Conservation (phyloP, 2,113 vertebrate species). For the Colaptes auratus region DNA sequence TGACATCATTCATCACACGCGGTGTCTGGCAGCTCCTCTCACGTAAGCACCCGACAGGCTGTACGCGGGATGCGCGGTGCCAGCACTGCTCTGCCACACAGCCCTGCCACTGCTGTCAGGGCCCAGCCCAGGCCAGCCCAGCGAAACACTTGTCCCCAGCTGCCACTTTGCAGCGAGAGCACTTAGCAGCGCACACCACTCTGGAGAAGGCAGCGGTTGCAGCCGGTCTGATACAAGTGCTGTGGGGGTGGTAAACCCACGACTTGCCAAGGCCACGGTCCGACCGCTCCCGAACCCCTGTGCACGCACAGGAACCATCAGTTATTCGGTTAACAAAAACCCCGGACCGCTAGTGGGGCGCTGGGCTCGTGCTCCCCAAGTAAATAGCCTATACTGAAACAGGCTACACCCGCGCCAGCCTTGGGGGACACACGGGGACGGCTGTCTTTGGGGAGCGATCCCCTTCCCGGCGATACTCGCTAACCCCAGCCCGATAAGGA, state of each 20-base stretch:
- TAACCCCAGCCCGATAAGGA: background rate
- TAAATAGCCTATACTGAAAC: fast-evolving
- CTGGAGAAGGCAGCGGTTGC: background rate
- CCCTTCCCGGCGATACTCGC: fast-evolving
- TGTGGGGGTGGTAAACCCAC: fast-evolving
- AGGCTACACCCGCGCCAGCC: fast-evolving
- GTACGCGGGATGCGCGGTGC: fast-evolving
- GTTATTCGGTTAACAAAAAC: fast-evolving
- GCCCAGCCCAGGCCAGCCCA: background rate
- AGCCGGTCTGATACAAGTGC: fast-evolving
- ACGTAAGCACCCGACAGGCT: fast-evolving
- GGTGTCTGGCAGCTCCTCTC: background rate
- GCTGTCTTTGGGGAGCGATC: fast-evolving
- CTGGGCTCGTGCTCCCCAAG: fast-evolving
- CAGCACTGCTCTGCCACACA: background rate
- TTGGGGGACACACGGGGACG: fast-evolving
- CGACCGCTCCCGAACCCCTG: fast-evolving
- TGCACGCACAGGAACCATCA: fast-evolving
- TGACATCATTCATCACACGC: fast-evolving
- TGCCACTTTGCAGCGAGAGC: background rate
- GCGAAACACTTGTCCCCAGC: background rate
- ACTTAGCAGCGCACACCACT: fast-evolving
- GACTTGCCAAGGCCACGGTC: fast-evolving
- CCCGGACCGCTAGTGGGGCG: background rate
- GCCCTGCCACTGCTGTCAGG: fast-evolving